Base-by-base conservation (phyloP, 2,113 vertebrate species). In the Sceloporus tristichus region DNA sequence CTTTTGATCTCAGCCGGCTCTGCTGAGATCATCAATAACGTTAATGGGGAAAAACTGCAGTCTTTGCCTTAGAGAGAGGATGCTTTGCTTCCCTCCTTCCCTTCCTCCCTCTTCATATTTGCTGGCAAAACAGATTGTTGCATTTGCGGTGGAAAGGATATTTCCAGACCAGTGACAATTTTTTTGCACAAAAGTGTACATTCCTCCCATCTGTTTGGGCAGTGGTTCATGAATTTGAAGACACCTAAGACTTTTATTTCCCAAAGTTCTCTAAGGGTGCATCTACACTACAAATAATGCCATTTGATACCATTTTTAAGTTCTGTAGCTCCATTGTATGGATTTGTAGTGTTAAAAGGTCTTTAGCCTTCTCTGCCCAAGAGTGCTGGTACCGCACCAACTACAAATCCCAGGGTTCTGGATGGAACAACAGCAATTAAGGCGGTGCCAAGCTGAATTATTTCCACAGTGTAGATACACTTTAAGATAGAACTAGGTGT, bases 11-110 rank as follows among this genome's bases (percentile, higher is more conserved):
- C 59, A 19, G 34, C 85, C 7, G 42, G 77, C 62, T 87, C 89
- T 94, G 85, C 88, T 92, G 88, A 91, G 91, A 86, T 93, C 71
- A 82, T 91, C 77, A 65, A 85, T 89, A 89, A 88, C 29, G 34
- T 90, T 94, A 80, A 93, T 73, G 79, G 85, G 89, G 86, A 86
- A 93, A 94, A 90, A 40, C 40, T 54, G 73, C 19, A 66, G 53
- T 73, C 78, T 82, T 75, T 75, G 54, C 11, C 23, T 86, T 84
- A 66, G 54, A 82, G 75, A 18, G 56, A 23, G 16, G 8, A 40
- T 16, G 16, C 16, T 38, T 34, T 2, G 18, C 48, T 23, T 5
- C 9, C 40, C 7, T 48, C 48, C 48, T 7, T 48, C 5, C 48
- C 48, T 48, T 7, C 70, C 29, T 18, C 16, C 82, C 23, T 1